Percentiles rank a stretch among this genome's conserved stretches.
Conservation (phyloP, 2,888 invertebrate species). For the Blastobasis adustella region DNA sequence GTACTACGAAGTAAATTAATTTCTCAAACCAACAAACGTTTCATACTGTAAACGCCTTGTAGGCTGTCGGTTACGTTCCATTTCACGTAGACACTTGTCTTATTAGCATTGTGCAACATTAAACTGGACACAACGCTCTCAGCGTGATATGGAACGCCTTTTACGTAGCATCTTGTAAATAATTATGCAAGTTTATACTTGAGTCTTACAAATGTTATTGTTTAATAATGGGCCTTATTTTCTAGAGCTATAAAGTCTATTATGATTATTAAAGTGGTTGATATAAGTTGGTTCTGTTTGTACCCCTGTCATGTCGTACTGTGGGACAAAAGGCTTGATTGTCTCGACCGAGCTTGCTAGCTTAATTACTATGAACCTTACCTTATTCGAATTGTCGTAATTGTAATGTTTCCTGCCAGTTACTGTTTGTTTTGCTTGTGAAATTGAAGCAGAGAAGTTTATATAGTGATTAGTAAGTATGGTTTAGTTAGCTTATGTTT, state of each 20-base stretch:
- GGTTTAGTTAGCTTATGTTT: no score
- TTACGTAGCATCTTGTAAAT: constrained; percentile 35
- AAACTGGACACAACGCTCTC: constrained; percentile 41
- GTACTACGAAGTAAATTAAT: no score
- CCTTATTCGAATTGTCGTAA: neutral
- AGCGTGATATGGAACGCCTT: constrained; percentile 59
- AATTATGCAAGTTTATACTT: constrained; percentile 20
- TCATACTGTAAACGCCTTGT: constrained; percentile 30
- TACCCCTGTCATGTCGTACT: constrained; percentile 36
- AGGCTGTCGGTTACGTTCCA: constrained; percentile 51
- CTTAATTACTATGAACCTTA: constrained; percentile 45
- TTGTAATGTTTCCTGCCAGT: neutral
- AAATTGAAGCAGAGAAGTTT: no score
- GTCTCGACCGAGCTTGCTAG: constrained; percentile 26
- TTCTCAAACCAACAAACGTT: constrained; percentile 4
- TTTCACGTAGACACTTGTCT: constrained; percentile 48
- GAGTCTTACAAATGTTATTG: constrained; percentile 3
- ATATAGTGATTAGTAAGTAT: no score
- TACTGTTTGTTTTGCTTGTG: no score
- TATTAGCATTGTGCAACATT: constrained; percentile 56
- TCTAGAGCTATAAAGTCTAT: constrained; percentile 12
- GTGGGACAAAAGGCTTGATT: constrained; percentile 40
- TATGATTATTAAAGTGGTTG: constrained; percentile 6
- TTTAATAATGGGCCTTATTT: constrained; percentile 8
- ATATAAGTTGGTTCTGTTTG: constrained; percentile 21